phyloP scores from a whole-genome alignment of 2,113 vertebrate species.

The Anoplopoma fimbria region DNA sequence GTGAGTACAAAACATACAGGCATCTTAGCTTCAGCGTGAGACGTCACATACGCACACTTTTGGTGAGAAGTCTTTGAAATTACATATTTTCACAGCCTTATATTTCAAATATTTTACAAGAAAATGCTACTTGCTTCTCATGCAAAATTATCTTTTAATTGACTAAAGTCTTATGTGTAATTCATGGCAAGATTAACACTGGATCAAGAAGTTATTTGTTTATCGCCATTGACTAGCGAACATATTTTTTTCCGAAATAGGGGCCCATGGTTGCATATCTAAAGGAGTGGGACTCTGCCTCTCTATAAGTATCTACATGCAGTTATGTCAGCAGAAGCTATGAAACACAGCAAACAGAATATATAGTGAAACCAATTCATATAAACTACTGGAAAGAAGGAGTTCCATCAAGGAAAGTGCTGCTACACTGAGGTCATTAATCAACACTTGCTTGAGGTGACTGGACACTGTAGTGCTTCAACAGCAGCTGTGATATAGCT shows the following conservation, averaged over 20 bases:
- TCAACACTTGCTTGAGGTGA: constrained; percentile 64
- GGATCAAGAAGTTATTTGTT: not conserved
- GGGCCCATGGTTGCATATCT: not conserved
- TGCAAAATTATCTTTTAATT: not conserved
- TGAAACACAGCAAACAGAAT: constrained; percentile 36
- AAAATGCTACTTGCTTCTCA: not conserved
- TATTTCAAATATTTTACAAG: not conserved
- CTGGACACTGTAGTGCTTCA: constrained; percentile 54
- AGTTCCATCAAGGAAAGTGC: constrained; percentile 61
- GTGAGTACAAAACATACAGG: no score
- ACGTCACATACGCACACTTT: not conserved
- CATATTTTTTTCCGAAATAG: not conserved
- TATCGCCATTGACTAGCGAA: not conserved
- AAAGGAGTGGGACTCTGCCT: not conserved
- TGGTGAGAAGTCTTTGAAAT: not conserved
- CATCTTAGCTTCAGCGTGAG: no score
- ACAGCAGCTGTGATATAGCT: constrained; percentile 53
- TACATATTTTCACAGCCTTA: not conserved
- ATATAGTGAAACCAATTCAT: constrained; percentile 44
- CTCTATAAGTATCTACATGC: not conserved
- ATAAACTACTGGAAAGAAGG: constrained; percentile 51
- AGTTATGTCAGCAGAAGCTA: constrained; percentile 14
- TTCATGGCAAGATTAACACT: not conserved
- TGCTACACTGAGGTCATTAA: constrained; percentile 65
- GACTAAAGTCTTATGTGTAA: no score